phyloP scores from a whole-genome alignment of 2,797 vertebrate genomes.

The Sebastes minor region DNA sequence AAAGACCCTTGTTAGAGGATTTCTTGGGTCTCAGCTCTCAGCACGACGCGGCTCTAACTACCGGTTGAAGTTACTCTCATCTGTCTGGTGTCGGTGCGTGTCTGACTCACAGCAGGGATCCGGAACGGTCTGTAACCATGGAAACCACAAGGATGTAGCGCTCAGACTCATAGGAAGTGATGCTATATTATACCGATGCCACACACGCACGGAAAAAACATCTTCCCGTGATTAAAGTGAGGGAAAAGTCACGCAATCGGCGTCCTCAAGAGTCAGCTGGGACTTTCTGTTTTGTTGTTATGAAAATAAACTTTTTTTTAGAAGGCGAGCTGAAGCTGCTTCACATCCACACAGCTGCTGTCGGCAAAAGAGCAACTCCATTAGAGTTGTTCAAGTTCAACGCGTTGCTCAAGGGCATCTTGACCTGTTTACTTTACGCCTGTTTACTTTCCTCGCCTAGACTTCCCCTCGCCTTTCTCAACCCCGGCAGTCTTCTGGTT shows the following conservation, averaged over 20 bases:
- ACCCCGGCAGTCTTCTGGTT: slow-evolving; percentile 3
- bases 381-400: slow-evolving; percentile 9
- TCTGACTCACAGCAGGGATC: slow-evolving; percentile 41
- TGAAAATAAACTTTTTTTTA: not conserved
- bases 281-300: not conserved
- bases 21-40: slow-evolving; percentile 37
- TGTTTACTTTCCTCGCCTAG: slow-evolving; percentile 17
- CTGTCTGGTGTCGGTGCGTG: slow-evolving; percentile 40
- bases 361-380: not conserved
- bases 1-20: slow-evolving; percentile 21
- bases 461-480: not conserved
- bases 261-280: not conserved
- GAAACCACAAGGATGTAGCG: slow-evolving; percentile 71
- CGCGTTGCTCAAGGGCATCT: slow-evolving; percentile 27
- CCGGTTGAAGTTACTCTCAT: slow-evolving; percentile 45
- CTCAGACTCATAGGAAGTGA: slow-evolving; percentile 29
- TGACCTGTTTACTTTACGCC: slow-evolving; percentile 30
- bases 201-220: slow-evolving; percentile 16
- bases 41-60: slow-evolving; percentile 40
- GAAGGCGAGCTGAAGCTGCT: not conserved
- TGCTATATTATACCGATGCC: slow-evolving; percentile 2
- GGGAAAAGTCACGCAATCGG: not conserved
- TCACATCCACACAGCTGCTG: not conserved
- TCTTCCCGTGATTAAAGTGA: slow-evolving; percentile 29
- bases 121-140: slow-evolving; percentile 78